Base-by-base conservation (phyloP, 2,888 invertebrate genomes). In the Callyntrura sp. region DNA sequence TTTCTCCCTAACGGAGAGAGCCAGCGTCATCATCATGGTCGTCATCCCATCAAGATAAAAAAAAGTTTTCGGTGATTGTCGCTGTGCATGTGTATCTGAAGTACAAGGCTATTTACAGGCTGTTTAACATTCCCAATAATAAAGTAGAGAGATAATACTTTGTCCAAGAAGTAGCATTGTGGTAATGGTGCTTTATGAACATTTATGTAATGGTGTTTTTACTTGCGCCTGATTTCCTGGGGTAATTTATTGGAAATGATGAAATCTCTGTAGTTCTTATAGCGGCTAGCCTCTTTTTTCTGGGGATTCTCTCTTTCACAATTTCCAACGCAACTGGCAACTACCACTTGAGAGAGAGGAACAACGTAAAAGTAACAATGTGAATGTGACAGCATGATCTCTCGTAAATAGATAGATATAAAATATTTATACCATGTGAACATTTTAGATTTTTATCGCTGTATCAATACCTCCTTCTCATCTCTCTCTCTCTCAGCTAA, bases 171-270 rank as follows among this genome's bases (percentile, higher is more conserved):
- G 35, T 35, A 35, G 35, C 35, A 35, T 35, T 35, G n/a, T n/a
- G n/a, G n/a, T n/a, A 2, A 6, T 35, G 35, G 35, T 35, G 35
- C 35, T 35, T 35, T 35, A 35, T 62, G 11, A 4, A 62, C 17
- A 11, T 62, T 20, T 17, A 11, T n/a, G 62, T 20, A 51, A 51
- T 14, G 51, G n/a, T 51, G n/a, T 5, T 51, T n/a, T 14, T 14
- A 17, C 17, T 62, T 62, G 20, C 70, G 43, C 17, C n/a, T 35
- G 9, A 17, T 14, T 82, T 82, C 20, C 20, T 12, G 48, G 83
- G 45, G 83, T 84, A 84, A 84, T 84, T 84, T 84, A 84, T 84
- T 84, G 83, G 83, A 84, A 84, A 84, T 84, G 83, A 84, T 68
- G 83, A 84, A 84, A 84, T 82, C 82, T 79, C 79, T 11, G 23